Base-by-base conservation (phyloP, 2,113 vertebrate species). In the Pao palembangensis region DNA sequence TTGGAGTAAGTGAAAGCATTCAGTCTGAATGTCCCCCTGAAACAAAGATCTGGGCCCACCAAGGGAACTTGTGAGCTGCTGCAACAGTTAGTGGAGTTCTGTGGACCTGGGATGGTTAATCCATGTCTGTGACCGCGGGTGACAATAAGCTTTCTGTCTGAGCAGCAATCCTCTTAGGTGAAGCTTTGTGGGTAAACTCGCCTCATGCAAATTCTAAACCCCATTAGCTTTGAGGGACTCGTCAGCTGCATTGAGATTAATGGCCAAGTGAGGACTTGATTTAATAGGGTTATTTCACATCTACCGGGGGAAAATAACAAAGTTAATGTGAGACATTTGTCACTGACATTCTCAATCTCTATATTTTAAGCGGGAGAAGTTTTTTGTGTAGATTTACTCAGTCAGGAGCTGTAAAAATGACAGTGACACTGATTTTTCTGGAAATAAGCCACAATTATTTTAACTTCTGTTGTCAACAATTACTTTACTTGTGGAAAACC, bases 281-380 rank as follows among this genome's bases (percentile, higher is more conserved):
- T 91, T 90, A 92, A 92, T 92, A 89, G 86, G 87, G 90, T 91
- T 90, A 89, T 90, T 92, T 86, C 85, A 80, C 76, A 82, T 87
- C 87, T 88, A 88, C 83, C 62, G 70, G 85, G 82, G 78, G 80
- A 69, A 90, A 82, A 88, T 85, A 89, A 89, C 83, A 89, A 85
- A 90, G 85, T 90, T 91, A 91, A 92, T 90, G 84, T 85, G 83
- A 86, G 80, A 87, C 88, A 92, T 89, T 89, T 88, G 86, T 91
- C 90, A 91, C 82, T 80, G 83, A 87, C 56, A 76, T 79, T 72
- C 64, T 83, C 80, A 78, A 73, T 88, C 79, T 82, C 55, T 75
- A 55, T 28, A 61, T 62, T 80, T 65, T 66, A 61, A 85, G 74
- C 82, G 74, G 73, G 53, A 69, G 64, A 84, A 87, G 75, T 87